Percentiles rank a stretch among this genome's conserved stretches.
Evolutionary conservation across 2,888 invertebrate species (phyloP).

Genomic region (Drosophila testacea): DNA sequence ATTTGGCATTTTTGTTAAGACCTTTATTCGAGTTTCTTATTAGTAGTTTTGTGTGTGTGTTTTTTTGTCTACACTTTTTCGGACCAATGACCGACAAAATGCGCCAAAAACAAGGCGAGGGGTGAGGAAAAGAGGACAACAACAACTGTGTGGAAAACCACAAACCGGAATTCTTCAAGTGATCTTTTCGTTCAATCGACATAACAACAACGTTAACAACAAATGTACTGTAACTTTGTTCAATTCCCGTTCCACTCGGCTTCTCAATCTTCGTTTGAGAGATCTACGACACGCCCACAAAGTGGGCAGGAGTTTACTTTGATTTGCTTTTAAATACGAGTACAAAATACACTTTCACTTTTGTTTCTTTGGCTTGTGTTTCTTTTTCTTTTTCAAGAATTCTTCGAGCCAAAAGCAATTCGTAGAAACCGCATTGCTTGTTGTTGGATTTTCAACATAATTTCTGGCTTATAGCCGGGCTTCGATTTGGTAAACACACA

Average conservation of each 20-base stretch:
- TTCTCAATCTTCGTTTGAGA: not conserved
- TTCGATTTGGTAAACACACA: slow-evolving; percentile 64
- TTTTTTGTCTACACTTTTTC: slow-evolving; percentile 59
- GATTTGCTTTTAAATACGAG: slow-evolving; percentile 19
- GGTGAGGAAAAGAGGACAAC: not conserved
- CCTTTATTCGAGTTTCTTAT: slow-evolving; percentile 31
- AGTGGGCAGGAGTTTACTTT: slow-evolving; percentile 37
- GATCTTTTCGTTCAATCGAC: slow-evolving; percentile 74
- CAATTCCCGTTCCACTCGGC: slow-evolving; percentile 29
- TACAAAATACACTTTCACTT: slow-evolving; percentile 72
- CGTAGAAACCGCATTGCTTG: slow-evolving; percentile 45
- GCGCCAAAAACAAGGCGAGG: slow-evolving; percentile 50
- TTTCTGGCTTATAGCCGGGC: slow-evolving; percentile 60
- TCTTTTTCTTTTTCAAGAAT: slow-evolving; percentile 48
- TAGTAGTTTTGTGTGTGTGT: slow-evolving; percentile 32
- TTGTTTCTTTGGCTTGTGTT: slow-evolving; percentile 30
- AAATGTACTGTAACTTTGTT: slow-evolving; percentile 55
- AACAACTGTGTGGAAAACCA: slow-evolving; percentile 61
- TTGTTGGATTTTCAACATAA: slow-evolving; percentile 44
- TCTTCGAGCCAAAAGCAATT: slow-evolving; percentile 48
- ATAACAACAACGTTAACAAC: slow-evolving; percentile 35
- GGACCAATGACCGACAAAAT: slow-evolving; percentile 81
- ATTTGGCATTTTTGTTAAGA: slow-evolving; percentile 63
- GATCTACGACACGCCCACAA: slow-evolving; percentile 49
- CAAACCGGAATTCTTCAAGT: slow-evolving; percentile 78